These are phyloP conservation scores for Eulemur coronatus DNA, from an alignment of 2,797 vertebrate species.

Conservation along the genomic window DNA sequence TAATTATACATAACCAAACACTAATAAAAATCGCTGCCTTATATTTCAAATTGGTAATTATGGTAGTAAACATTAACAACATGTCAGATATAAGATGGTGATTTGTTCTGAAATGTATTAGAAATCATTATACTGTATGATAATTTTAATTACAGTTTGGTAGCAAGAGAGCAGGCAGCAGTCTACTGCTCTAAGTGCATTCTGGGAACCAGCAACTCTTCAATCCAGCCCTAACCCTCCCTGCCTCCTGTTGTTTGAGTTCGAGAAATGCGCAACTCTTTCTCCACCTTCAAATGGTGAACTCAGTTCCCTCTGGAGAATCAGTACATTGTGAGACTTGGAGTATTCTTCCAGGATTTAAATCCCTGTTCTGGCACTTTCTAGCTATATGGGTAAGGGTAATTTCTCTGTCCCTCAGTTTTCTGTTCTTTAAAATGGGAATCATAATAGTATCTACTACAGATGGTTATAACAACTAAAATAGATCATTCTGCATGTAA, in stretches of 20 bases:
- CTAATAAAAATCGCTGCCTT: slow-evolving; percentile 86
- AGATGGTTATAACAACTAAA: not conserved
- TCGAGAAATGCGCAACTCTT: not conserved
- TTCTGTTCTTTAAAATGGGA: slow-evolving; percentile 45
- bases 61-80: slow-evolving; percentile 86
- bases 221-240: not conserved
- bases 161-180: not conserved
- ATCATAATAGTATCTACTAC: not conserved
- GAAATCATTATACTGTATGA: slow-evolving; percentile 85
- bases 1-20: slow-evolving; percentile 85
- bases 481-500: not conserved
- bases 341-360: not conserved
- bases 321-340: not conserved
- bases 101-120: slow-evolving; percentile 86
- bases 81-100: slow-evolving; percentile 85
- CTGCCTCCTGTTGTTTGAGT: not conserved
- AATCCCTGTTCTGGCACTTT: not conserved
- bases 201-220: slow-evolving; percentile 27
- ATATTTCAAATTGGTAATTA: slow-evolving; percentile 88
- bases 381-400: not conserved
- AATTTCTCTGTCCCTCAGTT: slow-evolving; percentile 3
- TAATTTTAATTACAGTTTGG: slow-evolving; percentile 85
- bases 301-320: not conserved
- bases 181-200: slow-evolving; percentile 48
- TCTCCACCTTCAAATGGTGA: not conserved